Percentiles rank a stretch among this genome's conserved stretches.
phyloP scores from a whole-genome alignment of 1,140 invertebrate species.

The Lepidurus packardi region DNA sequence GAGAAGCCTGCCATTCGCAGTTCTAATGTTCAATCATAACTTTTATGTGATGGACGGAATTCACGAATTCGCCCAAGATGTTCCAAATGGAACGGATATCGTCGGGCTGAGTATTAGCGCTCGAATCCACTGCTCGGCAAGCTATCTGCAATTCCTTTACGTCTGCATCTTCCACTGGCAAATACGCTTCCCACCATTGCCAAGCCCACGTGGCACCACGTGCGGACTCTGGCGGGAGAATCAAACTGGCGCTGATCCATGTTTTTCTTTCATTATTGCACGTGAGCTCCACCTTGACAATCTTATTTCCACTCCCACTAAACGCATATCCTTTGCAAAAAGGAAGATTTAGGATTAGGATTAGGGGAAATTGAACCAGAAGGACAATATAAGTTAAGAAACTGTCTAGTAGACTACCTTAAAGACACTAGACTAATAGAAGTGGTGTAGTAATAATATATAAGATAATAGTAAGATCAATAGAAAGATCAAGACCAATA shows the following conservation, averaged over 20 bases:
- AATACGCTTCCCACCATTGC: conserved; percentile 1
- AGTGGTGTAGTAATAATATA: too few species aligned
- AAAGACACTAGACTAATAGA: too few species aligned
- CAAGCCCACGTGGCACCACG: background rate
- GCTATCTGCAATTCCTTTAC: background rate
- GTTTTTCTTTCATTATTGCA: background rate
- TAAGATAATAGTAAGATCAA: too few species aligned
- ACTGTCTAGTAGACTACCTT: too few species aligned
- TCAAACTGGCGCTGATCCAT: background rate
- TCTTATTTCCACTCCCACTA: conserved; percentile 20
- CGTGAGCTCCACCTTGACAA: conserved; percentile 26
- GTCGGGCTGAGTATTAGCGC: background rate
- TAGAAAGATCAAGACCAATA: too few species aligned
- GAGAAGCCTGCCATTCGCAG: background rate
- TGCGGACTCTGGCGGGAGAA: background rate
- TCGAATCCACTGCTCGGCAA: conserved; percentile 9
- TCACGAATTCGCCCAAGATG: conserved; percentile 19
- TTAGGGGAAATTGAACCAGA: too few species aligned
- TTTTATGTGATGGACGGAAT: conserved; percentile 7
- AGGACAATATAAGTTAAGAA: too few species aligned
- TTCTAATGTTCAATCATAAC: background rate
- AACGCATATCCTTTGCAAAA: conserved; percentile 32
- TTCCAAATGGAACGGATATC: background rate
- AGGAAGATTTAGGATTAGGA: too few species aligned
- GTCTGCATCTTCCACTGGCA: background rate